Evolutionary conservation across 2,888 invertebrate genomes (phyloP).

Genomic region (Trichopoda pennipes): DNA sequence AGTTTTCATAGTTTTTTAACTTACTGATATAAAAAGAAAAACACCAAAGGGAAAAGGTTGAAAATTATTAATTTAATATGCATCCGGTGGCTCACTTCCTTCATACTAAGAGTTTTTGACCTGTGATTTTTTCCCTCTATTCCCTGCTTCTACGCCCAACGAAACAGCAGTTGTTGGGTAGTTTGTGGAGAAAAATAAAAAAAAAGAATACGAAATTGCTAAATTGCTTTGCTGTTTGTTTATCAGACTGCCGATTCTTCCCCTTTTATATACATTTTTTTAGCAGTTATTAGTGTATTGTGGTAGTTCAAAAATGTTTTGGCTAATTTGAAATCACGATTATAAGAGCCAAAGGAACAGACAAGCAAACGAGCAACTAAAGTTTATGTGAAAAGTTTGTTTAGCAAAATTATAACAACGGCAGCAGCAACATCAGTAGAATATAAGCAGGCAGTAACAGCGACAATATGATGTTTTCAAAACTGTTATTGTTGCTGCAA

Average conservation of each 20-base stretch:
- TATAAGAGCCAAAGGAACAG: slow-evolving; percentile 54
- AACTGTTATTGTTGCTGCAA: slow-evolving; percentile 39
- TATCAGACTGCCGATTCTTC: not conserved
- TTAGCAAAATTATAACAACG: slow-evolving; percentile 52
- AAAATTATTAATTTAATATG: slow-evolving; percentile 71
- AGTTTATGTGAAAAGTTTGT: slow-evolving; percentile 66
- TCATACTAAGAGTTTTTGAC: slow-evolving; percentile 36
- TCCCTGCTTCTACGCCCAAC: not conserved
- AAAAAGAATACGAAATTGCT: slow-evolving; percentile 43
- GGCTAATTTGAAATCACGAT: slow-evolving; percentile 66
- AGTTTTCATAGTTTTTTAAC: slow-evolving; percentile 12
- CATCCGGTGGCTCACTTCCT: slow-evolving; percentile 67
- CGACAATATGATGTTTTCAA: slow-evolving; percentile 37
- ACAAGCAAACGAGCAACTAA: slow-evolving; percentile 32
- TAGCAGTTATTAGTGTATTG: slow-evolving; percentile 38
- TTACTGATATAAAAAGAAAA: not conserved
- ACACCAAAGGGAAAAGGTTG: slow-evolving; percentile 53
- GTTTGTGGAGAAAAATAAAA: slow-evolving; percentile 11
- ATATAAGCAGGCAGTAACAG: slow-evolving; percentile 16
- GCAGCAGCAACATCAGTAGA: slow-evolving; percentile 18
- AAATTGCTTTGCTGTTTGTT: slow-evolving; percentile 54
- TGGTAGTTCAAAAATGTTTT: slow-evolving; percentile 51
- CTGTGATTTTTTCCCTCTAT: not conserved
- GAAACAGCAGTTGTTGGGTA: not conserved
- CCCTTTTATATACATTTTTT: slow-evolving; percentile 4